Percentiles rank a stretch among this genome's conserved stretches.
Conservation (phyloP, 2,113 vertebrate genomes). For the Crotalus tigris region DNA sequence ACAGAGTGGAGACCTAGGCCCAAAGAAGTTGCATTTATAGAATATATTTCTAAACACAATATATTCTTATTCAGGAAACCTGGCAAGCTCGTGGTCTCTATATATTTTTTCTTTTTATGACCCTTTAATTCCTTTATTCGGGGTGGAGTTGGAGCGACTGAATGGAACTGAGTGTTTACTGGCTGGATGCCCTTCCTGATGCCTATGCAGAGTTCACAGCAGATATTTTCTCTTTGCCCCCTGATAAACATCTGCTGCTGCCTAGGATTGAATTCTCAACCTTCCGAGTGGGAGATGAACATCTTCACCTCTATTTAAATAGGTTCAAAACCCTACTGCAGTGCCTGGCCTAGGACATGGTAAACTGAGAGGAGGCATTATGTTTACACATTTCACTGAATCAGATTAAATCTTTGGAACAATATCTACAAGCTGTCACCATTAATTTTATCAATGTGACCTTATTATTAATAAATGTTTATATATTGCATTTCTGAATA, state of each 20-base stretch:
- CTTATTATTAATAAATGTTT: neutral
- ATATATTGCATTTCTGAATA: neutral
- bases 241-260: too few relatives aligned
- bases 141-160: too few relatives aligned
- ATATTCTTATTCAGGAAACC: neutral
- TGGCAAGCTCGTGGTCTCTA: neutral
- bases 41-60: neutral
- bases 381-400: neutral
- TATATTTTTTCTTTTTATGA: neutral
- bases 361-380: neutral
- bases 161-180: too few relatives aligned
- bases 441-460: neutral
- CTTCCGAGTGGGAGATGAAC: too few relatives aligned
- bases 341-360: neutral
- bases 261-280: too few relatives aligned
- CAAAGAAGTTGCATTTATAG: neutral
- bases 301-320: neutral
- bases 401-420: neutral
- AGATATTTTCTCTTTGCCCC: too few relatives aligned
- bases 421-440: neutral
- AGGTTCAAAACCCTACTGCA: neutral
- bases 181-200: too few relatives aligned
- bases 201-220: too few relatives aligned
- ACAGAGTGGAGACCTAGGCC: neutral
- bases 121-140: too few relatives aligned